phyloP scores from a whole-genome alignment of 2,797 vertebrate genomes.

The Coranthus polyacanthus region DNA sequence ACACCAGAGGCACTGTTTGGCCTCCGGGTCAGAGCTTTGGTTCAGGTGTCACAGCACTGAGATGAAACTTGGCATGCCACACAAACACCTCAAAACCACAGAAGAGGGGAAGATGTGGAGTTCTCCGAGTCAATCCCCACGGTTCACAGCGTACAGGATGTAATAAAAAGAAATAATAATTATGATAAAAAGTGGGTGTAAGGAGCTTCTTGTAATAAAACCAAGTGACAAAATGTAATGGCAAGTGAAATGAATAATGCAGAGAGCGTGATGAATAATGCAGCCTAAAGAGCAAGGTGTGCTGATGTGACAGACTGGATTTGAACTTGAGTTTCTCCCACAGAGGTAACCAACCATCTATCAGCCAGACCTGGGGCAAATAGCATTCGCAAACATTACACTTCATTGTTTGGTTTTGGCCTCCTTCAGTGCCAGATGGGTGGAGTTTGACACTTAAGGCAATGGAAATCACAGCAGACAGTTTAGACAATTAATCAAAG shows the following conservation, averaged over 20 bases:
- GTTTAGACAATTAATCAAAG: conserved; percentile 47
- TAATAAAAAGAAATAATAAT: conserved; percentile 1
- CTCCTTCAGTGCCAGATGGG: conserved; percentile 53
- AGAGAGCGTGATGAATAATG: conserved; percentile 68
- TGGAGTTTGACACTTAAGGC: conserved; percentile 53
- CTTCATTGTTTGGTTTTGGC: conserved; percentile 67
- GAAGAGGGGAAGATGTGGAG: conserved; percentile 10
- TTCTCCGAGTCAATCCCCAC: conserved; percentile 9
- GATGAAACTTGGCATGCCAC: conserved; percentile 55
- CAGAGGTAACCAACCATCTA: conserved; percentile 63
- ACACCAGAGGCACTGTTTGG: conserved; percentile 49
- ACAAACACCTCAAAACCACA: conserved; percentile 58
- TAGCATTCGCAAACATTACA: conserved; percentile 72
- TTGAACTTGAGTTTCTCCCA: conserved; percentile 67
- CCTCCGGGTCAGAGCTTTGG: conserved; percentile 58
- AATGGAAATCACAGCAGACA: conserved; percentile 57
- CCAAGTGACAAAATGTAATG: conserved; percentile 63
- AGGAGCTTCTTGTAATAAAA: conserved; percentile 40
- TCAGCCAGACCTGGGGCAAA: conserved; percentile 64
- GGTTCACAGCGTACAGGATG: conserved; percentile 2
- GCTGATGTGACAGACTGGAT: conserved; percentile 60
- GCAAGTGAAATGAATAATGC: conserved; percentile 69
- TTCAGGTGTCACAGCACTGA: conserved; percentile 71
- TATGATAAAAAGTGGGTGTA: conserved; percentile 11
- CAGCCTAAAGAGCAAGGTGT: conserved; percentile 62